A percentile compares a stretch with the other conserved stretches of the same genome.
Conservation (phyloP, 2,113 vertebrate species). For the Azemiops feae region DNA sequence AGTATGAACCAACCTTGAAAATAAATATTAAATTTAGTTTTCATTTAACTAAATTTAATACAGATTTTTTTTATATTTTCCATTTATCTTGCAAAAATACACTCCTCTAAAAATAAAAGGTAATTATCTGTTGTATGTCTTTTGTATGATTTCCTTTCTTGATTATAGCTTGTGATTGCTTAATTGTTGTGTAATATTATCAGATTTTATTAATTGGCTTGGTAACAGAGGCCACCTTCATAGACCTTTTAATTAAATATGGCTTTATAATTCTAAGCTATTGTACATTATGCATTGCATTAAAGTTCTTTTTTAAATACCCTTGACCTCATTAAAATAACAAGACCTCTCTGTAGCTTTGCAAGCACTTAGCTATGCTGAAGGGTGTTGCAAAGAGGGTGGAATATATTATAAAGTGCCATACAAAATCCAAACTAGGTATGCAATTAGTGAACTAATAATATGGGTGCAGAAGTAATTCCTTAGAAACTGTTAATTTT, state of each 20-base stretch:
- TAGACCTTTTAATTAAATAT: constrained; percentile 1
- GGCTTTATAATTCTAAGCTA: neutral
- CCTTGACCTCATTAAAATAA: constrained; percentile 36
- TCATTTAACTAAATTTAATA: neutral
- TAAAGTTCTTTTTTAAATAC: constrained; percentile 19
- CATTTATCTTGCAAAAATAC: constrained; percentile 1
- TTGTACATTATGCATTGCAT: neutral
- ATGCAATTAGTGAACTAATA: constrained; percentile 59
- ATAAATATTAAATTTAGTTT: constrained; percentile 19
- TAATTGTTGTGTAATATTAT: constrained; percentile 18
- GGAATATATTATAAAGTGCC: constrained; percentile 52
- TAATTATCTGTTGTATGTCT: constrained; percentile 4
- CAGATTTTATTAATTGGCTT: constrained; percentile 15
- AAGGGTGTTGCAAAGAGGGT: constrained; percentile 27
- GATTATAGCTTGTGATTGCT: neutral
- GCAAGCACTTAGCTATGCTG: constrained; percentile 39
- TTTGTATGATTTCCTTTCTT: neutral
- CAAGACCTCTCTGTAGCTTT: constrained; percentile 49
- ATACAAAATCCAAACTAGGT: constrained; percentile 38
- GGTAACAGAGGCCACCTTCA: constrained; percentile 24
- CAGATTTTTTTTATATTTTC: constrained; percentile 28
- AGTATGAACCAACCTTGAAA: constrained; percentile 14
- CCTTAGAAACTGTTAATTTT: constrained; percentile 59
- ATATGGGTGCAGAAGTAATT: constrained; percentile 41
- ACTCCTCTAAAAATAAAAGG: neutral